Evolutionary conservation across 2,888 invertebrate genomes (phyloP), one percentile per base, ranked within the genome.

Genomic region (Cheilosia scutellata): DNA sequence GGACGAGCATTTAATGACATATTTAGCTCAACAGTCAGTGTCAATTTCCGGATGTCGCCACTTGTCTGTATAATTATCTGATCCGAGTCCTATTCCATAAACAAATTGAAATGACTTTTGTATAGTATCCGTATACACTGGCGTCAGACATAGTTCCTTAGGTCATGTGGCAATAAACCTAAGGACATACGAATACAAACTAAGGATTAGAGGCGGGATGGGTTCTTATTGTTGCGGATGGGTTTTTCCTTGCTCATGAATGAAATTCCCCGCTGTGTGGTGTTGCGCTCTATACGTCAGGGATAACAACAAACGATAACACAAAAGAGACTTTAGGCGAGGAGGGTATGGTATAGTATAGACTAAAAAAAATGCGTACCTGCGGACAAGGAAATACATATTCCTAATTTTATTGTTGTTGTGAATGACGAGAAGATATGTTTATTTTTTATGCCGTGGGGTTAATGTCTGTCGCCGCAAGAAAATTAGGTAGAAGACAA

Each of bases 191-290:
- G 42, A 25, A 57, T 53, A 4, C 51, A 51, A n/a, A 7, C 47
- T 62, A 49, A 20, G 62, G 68, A 78, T 77, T 72, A 47, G 53
- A 77, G 62, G 74, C 78, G 49, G 58, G 51, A 68, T 79, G 51
- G 13, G 51, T 40, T 37, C 11, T 60, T 31, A 29, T 80, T 37
- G 74, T 42, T 42, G 11, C 27, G 29, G 71, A 58, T 37, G 58
- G 29, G 31, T 78, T 76, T 37, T 37, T 37, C 37, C 37, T 37
- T 37, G 37, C 82, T 87, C 68, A 88, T 89, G 89, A 89, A 89
- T 89, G 89, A 89, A 89, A 79, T 83, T 86, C 83, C 88, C 88
- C 51, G 89, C 88, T 89, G 88, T 53, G 88, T 72, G 55, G 51
- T 76, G 89, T 89, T 68, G 27, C 60, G 74, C 63, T 20, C 20